Percentiles rank a stretch among this genome's conserved stretches.
Evolutionary conservation across 2,113 vertebrate genomes (phyloP).

Genomic region (Connochaetes taurinus): DNA sequence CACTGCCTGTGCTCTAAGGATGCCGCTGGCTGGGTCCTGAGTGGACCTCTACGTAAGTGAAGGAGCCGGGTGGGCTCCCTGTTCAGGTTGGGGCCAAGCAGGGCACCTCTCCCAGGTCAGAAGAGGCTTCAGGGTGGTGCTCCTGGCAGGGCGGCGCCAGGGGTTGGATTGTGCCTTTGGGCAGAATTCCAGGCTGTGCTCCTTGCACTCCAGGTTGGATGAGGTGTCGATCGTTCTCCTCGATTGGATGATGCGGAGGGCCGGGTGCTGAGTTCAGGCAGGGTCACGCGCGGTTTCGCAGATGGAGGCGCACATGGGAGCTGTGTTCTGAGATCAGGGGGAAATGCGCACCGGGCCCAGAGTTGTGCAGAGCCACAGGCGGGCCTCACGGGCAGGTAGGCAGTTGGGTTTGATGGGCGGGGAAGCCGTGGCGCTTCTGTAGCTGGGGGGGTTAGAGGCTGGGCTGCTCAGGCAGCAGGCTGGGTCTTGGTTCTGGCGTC

Average conservation of each 20-base stretch:
- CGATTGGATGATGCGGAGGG: background rate
- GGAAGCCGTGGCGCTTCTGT: background rate
- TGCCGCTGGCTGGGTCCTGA: background rate
- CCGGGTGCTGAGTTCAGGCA: background rate
- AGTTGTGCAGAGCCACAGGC: background rate
- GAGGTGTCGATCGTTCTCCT: background rate
- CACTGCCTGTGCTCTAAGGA: background rate
- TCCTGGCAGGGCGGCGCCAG: too few relatives aligned
- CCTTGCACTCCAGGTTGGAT: background rate
- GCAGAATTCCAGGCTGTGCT: background rate
- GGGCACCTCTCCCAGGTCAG: accelerated
- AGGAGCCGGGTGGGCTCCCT: background rate
- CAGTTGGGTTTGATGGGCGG: too few relatives aligned
- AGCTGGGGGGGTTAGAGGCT: background rate
- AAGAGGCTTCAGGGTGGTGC: background rate
- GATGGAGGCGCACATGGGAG: accelerated
- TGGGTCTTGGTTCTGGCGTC: background rate
- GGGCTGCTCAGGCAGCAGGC: background rate
- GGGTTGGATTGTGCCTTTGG: background rate
- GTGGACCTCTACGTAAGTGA: background rate
- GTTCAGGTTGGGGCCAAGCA: background rate
- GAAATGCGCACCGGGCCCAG: accelerated
- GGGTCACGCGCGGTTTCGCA: accelerated
- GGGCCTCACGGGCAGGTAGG: background rate
- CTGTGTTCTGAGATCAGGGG: background rate